These are phyloP conservation scores for Agriopis marginaria DNA, from an alignment of 2,888 invertebrate species.

Conservation along the genomic window DNA sequence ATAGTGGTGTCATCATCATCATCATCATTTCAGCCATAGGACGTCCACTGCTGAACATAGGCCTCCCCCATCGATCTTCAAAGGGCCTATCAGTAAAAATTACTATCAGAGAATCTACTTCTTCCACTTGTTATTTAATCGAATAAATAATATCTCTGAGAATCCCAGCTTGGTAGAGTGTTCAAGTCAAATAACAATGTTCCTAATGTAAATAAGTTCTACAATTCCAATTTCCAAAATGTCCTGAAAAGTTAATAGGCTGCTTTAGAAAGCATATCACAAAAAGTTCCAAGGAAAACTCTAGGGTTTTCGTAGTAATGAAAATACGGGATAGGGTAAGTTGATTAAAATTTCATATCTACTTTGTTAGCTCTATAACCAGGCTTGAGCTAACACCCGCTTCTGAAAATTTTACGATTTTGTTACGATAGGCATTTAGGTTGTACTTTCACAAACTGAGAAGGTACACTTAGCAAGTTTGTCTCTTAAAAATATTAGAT, in stretches of 20 bases:
- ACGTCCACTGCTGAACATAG: too few species aligned
- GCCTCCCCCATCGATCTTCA: too few species aligned
- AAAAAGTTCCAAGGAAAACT: constrained; percentile 9
- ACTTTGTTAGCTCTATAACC: constrained; percentile 24
- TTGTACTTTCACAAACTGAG: constrained; percentile 6
- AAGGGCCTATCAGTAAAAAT: too few species aligned
- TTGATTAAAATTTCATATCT: constrained; percentile 34
- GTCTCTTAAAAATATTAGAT: not conserved
- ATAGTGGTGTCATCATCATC: too few species aligned
- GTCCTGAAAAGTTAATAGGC: not conserved
- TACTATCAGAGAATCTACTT: too few species aligned
- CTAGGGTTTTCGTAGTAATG: constrained; percentile 9
- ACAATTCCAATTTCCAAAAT: not conserved
- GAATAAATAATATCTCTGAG: too few species aligned
- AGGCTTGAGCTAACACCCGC: constrained; percentile 17
- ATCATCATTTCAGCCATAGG: too few species aligned
- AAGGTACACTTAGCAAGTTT: not conserved
- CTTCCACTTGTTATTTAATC: too few species aligned
- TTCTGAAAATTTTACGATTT: constrained; percentile 30
- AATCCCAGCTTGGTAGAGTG: not conserved
- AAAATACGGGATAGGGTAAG: constrained; percentile 15
- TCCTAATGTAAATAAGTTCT: not conserved
- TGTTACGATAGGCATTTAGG: constrained; percentile 24
- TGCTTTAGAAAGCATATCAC: constrained; percentile 1
- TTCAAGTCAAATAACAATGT: not conserved